Base-by-base conservation (phyloP, 2,888 invertebrate species). In the Diploptera punctata region DNA sequence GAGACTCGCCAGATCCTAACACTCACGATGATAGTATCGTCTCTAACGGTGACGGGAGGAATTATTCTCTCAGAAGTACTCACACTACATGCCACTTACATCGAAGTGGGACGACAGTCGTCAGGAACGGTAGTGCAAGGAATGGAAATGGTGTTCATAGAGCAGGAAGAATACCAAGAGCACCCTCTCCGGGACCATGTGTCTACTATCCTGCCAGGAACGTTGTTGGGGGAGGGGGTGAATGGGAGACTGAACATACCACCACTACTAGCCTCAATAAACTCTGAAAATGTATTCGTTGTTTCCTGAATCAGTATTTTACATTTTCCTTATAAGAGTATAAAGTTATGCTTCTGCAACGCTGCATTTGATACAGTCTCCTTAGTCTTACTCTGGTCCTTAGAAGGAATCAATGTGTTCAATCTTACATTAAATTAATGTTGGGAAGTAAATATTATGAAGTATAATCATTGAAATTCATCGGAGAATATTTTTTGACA, bases 1-100 rank as follows among this genome's bases (percentile, higher is more conserved):
- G 90, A 61, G 91, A 91, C 78, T 88, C 90, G 80, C 86, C 93
- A 78, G 89, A 93, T 84, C 81, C 88, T 79, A 83, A 89, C 82
- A 92, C 92, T 73, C 92, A 93, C 81, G 94, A 94, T 81, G 94
- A 94, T 82, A 93, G 93, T 79, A 89, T 92, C 80, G 90, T 92
- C 76, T 93, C 94, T 74, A 92, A 91, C 82, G 91, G 92, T 73
- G 94, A 93, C 79, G 83, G 87, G 61, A 87, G 90, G 80, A 86
- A 90, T 65, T 76, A 76, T 81, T 90, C 92, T 80, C 81, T 93
- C 82, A 86, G 92, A 80, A 81, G 80, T 10, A 79, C 78, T 70
- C 80, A 82, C 65, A n/a, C n/a, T n/a, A 61, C 61, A n/a, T 73
- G 68, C 49, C 71, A 73, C 31, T 75, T 89, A 79, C 85, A 88